Percentiles rank a stretch among this genome's conserved stretches.
Evolutionary conservation across 2,113 vertebrate species (phyloP).

Genomic region (Tringa solitaria): DNA sequence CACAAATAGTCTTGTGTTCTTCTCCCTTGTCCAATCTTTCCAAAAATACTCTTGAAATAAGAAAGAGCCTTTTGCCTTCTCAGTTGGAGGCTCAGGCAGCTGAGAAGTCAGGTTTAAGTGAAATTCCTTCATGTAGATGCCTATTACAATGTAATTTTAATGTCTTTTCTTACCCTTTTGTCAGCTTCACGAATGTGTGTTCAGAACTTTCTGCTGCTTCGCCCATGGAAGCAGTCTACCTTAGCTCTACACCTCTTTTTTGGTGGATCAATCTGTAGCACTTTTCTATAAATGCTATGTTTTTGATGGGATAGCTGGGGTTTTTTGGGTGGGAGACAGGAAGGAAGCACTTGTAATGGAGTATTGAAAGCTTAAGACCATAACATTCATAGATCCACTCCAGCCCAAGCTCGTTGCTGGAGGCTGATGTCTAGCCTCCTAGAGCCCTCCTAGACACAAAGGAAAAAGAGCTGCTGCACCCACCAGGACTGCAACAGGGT

Average conservation of each 20-base stretch:
- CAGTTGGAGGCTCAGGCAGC: not conserved
- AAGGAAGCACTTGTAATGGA: not conserved
- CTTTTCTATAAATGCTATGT: not conserved
- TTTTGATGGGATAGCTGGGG: fast-evolving
- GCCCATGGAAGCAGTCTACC: not conserved
- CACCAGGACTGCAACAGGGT: not conserved
- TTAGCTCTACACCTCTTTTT: not conserved
- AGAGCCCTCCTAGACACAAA: not conserved
- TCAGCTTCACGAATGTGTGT: not conserved
- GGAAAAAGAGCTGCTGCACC: not conserved
- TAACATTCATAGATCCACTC: not conserved
- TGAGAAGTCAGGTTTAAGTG: not conserved
- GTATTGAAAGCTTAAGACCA: not conserved
- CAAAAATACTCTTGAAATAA: not conserved
- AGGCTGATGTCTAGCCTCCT: not conserved
- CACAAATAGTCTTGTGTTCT: not conserved
- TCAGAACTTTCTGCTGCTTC: not conserved
- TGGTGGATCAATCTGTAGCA: not conserved
- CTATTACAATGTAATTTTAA: not conserved
- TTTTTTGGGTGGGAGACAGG: not conserved
- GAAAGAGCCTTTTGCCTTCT: not conserved
- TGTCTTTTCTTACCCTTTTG: not conserved
- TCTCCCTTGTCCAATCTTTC: not conserved
- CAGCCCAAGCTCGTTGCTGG: not conserved
- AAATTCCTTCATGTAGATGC: not conserved